Evolutionary conservation across 2,797 vertebrate genomes (phyloP).

Genomic region (Typhlichthys eigenmanni): DNA sequence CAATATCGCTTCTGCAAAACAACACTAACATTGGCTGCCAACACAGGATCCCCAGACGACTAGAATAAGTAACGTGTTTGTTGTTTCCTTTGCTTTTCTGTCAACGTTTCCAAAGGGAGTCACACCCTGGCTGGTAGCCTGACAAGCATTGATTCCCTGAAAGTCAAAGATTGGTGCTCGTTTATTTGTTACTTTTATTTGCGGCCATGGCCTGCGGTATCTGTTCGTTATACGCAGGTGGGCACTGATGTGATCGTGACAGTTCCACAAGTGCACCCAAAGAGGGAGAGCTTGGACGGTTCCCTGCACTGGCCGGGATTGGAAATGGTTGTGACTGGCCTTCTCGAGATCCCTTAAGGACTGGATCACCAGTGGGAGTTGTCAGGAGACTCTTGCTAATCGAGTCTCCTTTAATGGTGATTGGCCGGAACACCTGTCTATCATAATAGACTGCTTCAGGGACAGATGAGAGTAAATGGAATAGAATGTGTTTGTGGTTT

Average conservation of each 20-base stretch:
- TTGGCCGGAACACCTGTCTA: constrained; percentile 35
- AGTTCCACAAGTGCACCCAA: constrained; percentile 34
- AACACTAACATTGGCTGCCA: constrained; percentile 48
- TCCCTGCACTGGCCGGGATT: constrained; percentile 41
- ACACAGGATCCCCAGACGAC: constrained; percentile 43
- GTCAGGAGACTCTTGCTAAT: constrained; percentile 21
- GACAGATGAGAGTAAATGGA: constrained; percentile 56
- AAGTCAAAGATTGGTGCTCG: constrained; percentile 70
- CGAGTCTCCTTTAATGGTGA: constrained; percentile 30
- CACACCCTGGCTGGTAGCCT: constrained; percentile 98
- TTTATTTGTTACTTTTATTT: constrained; percentile 82
- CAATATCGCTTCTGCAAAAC: constrained; percentile 65
- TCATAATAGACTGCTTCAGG: constrained; percentile 18
- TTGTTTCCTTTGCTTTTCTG: constrained; percentile 68
- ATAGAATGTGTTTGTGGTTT: constrained; percentile 41
- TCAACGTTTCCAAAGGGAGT: constrained; percentile 84
- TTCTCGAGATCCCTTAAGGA: constrained; percentile 25
- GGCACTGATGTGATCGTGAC: constrained; percentile 68
- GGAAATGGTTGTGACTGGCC: constrained; percentile 32
- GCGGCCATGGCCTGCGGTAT: constrained; percentile 76
- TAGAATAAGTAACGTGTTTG: constrained; percentile 74
- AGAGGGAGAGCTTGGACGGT: constrained; percentile 32
- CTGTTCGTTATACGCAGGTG: constrained; percentile 61
- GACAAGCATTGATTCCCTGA: constrained; percentile 79
- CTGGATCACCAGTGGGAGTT: constrained; percentile 36